Evolutionary conservation across 2,888 invertebrate genomes (phyloP).

Genomic region (Clitarchus hookeri): DNA sequence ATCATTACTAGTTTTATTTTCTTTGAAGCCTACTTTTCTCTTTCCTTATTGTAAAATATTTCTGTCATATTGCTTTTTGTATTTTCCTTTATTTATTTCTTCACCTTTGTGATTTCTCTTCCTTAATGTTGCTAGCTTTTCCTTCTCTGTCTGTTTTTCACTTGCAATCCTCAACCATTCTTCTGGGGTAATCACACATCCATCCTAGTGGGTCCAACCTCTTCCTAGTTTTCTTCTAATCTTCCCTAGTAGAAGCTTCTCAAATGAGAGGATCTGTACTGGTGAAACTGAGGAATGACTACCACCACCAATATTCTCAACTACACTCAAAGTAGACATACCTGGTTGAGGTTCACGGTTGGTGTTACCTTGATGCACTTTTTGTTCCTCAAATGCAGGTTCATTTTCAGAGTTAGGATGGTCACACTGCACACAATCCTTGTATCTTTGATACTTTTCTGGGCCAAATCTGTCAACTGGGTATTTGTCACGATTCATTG

Average conservation of each 20-base stretch:
- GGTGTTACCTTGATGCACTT: not conserved
- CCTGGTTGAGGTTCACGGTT: not conserved
- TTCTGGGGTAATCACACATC: too few species aligned
- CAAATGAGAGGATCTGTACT: too few species aligned
- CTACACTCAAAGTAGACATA: not conserved
- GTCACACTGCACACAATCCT: not conserved
- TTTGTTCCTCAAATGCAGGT: too few species aligned
- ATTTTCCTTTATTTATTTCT: not conserved
- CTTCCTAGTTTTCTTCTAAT: not conserved
- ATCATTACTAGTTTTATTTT: too few species aligned
- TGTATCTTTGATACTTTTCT: not conserved
- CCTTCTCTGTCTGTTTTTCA: too few species aligned
- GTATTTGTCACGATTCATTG: not conserved
- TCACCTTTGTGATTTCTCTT: too few species aligned
- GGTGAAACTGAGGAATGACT: not conserved
- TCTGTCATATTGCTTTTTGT: too few species aligned
- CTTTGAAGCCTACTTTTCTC: too few species aligned
- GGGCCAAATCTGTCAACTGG: not conserved
- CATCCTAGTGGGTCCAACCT: too few species aligned
- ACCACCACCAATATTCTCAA: not conserved
- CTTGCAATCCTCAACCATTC: too few species aligned
- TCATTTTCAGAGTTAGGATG: not conserved
- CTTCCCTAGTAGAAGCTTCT: not conserved
- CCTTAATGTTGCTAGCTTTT: too few species aligned
- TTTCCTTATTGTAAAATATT: too few species aligned